A percentile compares a stretch with the other conserved stretches of the same genome.
Conservation (phyloP, 2,113 vertebrate species). For the Lontra canadensis region DNA sequence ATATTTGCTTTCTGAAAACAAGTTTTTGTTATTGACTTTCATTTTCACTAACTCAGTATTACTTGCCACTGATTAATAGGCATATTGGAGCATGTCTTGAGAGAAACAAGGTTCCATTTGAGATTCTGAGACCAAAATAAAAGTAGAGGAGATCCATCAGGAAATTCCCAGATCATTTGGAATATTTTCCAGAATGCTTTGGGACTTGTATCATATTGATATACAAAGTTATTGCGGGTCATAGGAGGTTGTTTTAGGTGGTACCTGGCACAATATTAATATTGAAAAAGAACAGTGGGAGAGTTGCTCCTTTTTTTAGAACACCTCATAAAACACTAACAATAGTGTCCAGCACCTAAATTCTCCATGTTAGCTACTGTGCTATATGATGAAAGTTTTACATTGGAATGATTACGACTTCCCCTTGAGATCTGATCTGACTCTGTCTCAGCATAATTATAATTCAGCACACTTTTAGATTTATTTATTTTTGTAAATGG, state of each 20-base stretch:
- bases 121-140: constrained; percentile 34
- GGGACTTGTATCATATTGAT: neutral
- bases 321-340: neutral
- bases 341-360: neutral
- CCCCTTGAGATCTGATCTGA: neutral
- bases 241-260: neutral
- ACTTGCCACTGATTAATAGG: neutral
- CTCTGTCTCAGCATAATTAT: neutral
- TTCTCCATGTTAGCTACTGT: neutral
- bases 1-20: constrained; percentile 16
- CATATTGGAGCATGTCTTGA: neutral
- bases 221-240: neutral
- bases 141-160: neutral
- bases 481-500: neutral
- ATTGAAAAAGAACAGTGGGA: neutral
- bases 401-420: neutral
- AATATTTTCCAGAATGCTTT: neutral
- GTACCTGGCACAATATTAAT: neutral
- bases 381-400: neutral
- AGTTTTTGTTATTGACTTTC: neutral
- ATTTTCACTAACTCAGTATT: neutral
- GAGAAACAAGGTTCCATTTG: constrained; percentile 16
- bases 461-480: neutral
- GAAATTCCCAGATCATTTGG: neutral
- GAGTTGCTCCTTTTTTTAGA: neutral